Conservation (phyloP, 2,113 vertebrate genomes). For the Psammodynastes pulverulentus region DNA sequence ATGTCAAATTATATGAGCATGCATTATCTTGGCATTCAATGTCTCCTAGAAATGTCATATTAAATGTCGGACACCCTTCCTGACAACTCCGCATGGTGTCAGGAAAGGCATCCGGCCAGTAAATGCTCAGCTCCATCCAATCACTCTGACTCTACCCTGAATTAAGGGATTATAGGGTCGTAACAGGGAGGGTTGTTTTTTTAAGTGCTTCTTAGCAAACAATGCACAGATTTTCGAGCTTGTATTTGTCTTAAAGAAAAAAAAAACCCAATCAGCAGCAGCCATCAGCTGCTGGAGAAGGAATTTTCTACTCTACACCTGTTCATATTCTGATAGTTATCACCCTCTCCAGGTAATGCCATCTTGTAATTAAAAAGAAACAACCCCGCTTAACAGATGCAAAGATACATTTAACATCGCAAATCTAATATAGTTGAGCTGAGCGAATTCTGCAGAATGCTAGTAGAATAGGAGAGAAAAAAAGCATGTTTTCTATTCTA, state of each 20-base stretch:
- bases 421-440: not conserved
- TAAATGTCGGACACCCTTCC: not conserved
- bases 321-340: not conserved
- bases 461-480: not conserved
- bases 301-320: not conserved
- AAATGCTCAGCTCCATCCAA: not conserved
- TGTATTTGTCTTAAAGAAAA: not conserved
- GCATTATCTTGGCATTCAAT: not conserved
- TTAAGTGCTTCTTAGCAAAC: not conserved
- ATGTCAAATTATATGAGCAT: not conserved
- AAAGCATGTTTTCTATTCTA: not conserved
- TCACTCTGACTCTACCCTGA: rapidly evolving
- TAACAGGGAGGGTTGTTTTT: not conserved
- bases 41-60: not conserved
- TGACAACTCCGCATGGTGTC: not conserved
- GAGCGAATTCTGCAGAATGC: not conserved
- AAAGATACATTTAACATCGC: not conserved
- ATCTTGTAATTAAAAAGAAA: not conserved
- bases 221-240: not conserved
- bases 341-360: not conserved
- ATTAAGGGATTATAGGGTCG: not conserved
- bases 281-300: not conserved
- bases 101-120: not conserved
- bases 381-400: not conserved
- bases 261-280: not conserved